Evolutionary conservation across 1,140 invertebrate genomes (phyloP).

Genomic region (Rhynchophorus ferrugineus): DNA sequence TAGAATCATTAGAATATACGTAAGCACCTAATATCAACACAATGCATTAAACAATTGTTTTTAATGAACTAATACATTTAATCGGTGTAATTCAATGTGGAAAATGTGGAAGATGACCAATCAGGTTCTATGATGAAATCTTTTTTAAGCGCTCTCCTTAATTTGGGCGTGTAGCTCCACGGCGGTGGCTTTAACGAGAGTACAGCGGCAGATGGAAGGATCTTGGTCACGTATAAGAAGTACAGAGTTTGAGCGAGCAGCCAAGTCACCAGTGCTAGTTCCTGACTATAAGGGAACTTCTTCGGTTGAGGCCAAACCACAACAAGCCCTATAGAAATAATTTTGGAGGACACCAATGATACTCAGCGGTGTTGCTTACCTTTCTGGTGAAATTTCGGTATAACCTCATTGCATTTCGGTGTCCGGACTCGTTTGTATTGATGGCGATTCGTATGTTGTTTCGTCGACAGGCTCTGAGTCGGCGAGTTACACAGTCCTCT

Average conservation of each 20-base stretch:
- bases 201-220: slow-evolving; percentile 31
- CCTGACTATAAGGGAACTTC: slow-evolving; percentile 25
- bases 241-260: slow-evolving; percentile 32
- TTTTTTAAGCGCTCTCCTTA: slow-evolving; percentile 28
- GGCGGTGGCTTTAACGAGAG: slow-evolving; percentile 28
- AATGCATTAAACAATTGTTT: no score
- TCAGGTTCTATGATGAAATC: slow-evolving; percentile 38
- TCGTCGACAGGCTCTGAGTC: background rate
- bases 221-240: slow-evolving; percentile 28
- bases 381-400: slow-evolving; percentile 26
- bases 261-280: slow-evolving; percentile 27
- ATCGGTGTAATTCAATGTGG: no score
- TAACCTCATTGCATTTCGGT: slow-evolving; percentile 3
- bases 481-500: background rate
- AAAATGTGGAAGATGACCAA: no score
- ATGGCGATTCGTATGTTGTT: slow-evolving; percentile 1
- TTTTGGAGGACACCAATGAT: no score
- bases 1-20: no score
- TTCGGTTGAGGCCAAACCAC: slow-evolving; percentile 33
- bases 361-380: no score
- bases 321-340: slow-evolving; percentile 18
- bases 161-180: slow-evolving; percentile 26
- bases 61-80: no score
- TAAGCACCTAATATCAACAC: no score
- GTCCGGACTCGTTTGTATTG: slow-evolving; percentile 14